Evolutionary conservation across 2,797 vertebrate genomes (phyloP).

Genomic region (Intellagama lesueurii): DNA sequence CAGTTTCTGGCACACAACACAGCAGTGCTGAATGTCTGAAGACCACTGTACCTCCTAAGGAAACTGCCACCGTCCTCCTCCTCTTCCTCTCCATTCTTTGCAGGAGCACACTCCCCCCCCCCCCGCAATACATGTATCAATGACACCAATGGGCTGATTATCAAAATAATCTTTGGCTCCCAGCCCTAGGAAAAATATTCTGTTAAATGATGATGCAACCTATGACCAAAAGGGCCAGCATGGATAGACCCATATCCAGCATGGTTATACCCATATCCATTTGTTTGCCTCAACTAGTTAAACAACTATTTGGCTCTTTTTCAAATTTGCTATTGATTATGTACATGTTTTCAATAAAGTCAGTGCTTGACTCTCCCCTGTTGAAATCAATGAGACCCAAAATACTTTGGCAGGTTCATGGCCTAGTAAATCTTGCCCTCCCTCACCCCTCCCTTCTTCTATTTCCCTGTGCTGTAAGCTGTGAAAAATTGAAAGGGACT

Average conservation of each 20-base stretch:
- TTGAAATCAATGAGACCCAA: not conserved
- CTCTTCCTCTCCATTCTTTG: no score
- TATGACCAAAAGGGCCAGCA: no score
- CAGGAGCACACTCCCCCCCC: no score
- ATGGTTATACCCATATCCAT: not conserved
- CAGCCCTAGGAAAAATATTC: no score
- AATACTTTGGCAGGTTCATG: not conserved
- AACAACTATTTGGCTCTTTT: not conserved
- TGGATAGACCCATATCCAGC: no score
- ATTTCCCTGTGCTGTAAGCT: rapidly evolving
- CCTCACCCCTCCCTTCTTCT: not conserved
- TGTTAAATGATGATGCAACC: no score
- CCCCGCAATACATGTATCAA: no score
- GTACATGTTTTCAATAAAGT: not conserved
- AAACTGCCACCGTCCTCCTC: no score
- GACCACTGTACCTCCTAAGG: no score
- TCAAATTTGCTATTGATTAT: not conserved
- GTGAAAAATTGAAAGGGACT: not conserved
- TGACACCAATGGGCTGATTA: not conserved
- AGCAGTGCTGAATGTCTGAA: no score
- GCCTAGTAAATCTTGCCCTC: not conserved
- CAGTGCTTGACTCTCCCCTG: not conserved
- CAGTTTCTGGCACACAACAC: no score
- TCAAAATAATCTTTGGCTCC: not conserved
- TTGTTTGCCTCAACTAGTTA: not conserved